These are phyloP conservation scores for Ostrea edulis DNA, from an alignment of 1,140 invertebrate species.

Conservation along the genomic window DNA sequence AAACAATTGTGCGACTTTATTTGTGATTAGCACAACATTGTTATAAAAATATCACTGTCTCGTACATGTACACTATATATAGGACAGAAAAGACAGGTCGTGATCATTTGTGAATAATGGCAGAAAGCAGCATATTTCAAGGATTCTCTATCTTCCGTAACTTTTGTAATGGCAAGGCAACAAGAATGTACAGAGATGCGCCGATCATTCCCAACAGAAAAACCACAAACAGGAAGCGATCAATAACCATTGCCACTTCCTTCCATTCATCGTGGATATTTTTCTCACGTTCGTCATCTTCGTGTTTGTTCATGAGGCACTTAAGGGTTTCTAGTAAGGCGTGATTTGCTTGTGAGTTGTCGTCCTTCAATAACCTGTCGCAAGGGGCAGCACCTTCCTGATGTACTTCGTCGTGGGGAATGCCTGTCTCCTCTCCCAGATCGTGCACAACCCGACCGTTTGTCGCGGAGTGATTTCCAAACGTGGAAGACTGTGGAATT, in stretches of 20 bases:
- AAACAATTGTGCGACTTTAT: not conserved
- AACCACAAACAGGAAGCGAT: conserved; percentile 97
- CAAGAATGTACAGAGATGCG: conserved; percentile 95
- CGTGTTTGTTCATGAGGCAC: conserved; percentile 65
- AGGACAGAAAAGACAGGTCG: not conserved
- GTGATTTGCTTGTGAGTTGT: conserved; percentile 31
- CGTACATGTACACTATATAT: not conserved
- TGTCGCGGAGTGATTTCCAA: not conserved
- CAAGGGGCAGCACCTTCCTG: not conserved
- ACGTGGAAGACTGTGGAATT: not conserved
- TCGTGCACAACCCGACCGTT: conserved; percentile 2
- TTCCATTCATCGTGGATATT: conserved; percentile 91
- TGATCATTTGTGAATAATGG: not conserved
- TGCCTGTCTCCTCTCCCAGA: not conserved
- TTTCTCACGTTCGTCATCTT: conserved; percentile 68
- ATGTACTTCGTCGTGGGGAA: not conserved
- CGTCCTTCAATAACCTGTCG: conserved; percentile 16
- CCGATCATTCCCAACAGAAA: conserved; percentile 98
- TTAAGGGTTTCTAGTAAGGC: conserved; percentile 51
- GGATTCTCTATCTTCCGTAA: not conserved
- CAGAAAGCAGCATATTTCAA: not conserved
- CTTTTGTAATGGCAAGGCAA: conserved; percentile 90
- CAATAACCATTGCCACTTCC: conserved; percentile 99
- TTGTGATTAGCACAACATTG: not conserved
- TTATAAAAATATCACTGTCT: not conserved